Evolutionary conservation across 35 echinoderm and acorn worm species (phyloP), one percentile per base, ranked within the genome.

Genomic region (Lytechinus pictus): DNA sequence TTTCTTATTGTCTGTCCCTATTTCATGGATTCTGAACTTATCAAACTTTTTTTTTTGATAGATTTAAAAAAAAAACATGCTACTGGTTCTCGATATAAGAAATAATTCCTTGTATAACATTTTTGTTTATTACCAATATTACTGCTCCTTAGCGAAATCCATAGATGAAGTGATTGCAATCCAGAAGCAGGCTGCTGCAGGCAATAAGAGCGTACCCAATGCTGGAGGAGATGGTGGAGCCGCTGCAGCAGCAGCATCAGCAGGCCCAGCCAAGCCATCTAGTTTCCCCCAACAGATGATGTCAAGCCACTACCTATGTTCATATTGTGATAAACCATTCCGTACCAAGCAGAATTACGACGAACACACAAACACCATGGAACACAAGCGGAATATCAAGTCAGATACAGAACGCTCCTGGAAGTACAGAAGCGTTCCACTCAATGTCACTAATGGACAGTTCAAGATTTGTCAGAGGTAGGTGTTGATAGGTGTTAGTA

Each of bases 341-440:
- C 60, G 72, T 44, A 94, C 96, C 56, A 93, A 61, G 55, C 95
- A 94, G 94, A 27, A 96, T 9, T 91, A 97, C 9, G 95, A 98
- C 6, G 51, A 58, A 53, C 97, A 98, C 94, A 92, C 94, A 86
- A 96, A 95, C 52, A 60, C 95, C 16, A 57, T 71, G 52, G 96
- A 97, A 8, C 97, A 98, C 87, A 97, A 96, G 66, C 21, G 52
- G 55, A 96, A 92, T 27, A 94, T 98, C 72, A 98, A 97, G 96
- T 96, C 96, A 0, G 97, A 98, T 66, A 95, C 91, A 57, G 97
- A 98, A 95, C 96, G 96, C 44, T 95, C 91, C 13, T 98, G 97
- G 97, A 95, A 97, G 55, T 95, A 97, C 58, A 95, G 97, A 6
- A 95, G 95, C 60, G 96, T 96, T 56, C 97, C 97, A 55, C 93